Evolutionary conservation across 2,797 vertebrate species (phyloP), one percentile per base, ranked within the genome.

Genomic region (Siniperca scherzeri): DNA sequence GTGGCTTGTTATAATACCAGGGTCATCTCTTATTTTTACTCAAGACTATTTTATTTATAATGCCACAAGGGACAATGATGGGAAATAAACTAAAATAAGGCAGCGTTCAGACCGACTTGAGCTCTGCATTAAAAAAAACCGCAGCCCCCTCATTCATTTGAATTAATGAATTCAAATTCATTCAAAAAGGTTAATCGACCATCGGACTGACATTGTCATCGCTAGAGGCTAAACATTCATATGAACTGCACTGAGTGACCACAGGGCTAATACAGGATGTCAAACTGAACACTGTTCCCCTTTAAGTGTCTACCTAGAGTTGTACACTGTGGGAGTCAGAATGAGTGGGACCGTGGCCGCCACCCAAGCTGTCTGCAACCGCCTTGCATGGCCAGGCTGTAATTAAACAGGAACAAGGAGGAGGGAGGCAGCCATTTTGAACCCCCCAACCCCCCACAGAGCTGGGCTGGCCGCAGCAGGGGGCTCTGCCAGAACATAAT

Each of bases 361-460:
- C 95, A 94, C 94, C 93, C 93, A 95, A 86, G 92, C 92, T 82
- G 93, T 86, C 89, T 86, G 90, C 84, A 85, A 89, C 85, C 84
- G 48, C 88, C 70, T 44, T 84, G 87, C 85, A 57, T 44, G 74
- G 88, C 82, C 86, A 89, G 88, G 92, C 89, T 95, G 89, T 96
- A 95, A 96, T 95, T 96, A 95, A 94, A 89, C 91, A 90, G 89
- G 87, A 92, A 91, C 89, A 88, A 82, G 88, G 87, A 86, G 87
- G 92, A 91, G 93, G 90, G 88, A 91, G 71, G 92, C 88, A 86
- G 88, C 92, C 91, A 90, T 90, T 92, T 92, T 89, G 87, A 89
- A 82, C 82, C 80, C 86, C 73, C 44, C 69, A 42, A 13, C 70
- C 74, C 78, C 76, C 77, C 76, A 69, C 62, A 22, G 74, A 82